Evolutionary conservation across 1,140 invertebrate species (phyloP).

Genomic region (Drosophila leontia): DNA sequence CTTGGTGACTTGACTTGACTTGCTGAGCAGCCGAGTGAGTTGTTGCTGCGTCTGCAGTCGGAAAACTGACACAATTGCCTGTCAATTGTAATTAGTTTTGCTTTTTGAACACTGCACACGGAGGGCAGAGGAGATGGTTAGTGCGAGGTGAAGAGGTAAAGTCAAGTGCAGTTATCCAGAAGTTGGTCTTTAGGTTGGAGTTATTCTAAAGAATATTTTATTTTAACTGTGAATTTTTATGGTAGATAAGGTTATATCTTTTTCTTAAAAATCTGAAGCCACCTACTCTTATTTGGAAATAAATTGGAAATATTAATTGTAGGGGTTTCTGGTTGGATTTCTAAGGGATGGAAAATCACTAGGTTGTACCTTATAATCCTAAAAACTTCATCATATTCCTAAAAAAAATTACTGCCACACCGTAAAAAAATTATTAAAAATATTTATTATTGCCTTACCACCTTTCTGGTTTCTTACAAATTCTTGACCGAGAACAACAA

Average conservation of each 20-base stretch:
- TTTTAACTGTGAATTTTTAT: not conserved
- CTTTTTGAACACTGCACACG: slow-evolving; percentile 60
- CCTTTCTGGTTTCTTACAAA: not conserved
- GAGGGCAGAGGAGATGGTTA: not conserved
- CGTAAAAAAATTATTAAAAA: not conserved
- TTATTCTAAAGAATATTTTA: not conserved
- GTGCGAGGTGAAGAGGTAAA: not conserved
- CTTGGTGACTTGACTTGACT: slow-evolving; percentile 54
- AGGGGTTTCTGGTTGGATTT: slow-evolving; percentile 6
- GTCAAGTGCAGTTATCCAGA: slow-evolving; percentile 50
- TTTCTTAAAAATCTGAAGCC: slow-evolving; percentile 14
- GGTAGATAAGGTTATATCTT: not conserved
- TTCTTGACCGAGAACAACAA: slow-evolving; percentile 1
- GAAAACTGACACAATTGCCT: slow-evolving; percentile 73
- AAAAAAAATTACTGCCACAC: not conserved
- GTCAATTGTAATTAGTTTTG: slow-evolving; percentile 84
- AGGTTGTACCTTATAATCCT: too few species aligned
- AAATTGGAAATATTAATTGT: not conserved
- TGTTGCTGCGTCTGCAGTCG: slow-evolving; percentile 13
- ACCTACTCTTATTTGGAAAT: slow-evolving; percentile 30
- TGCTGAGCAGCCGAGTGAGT: slow-evolving; percentile 36
- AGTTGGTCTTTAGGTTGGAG: slow-evolving; percentile 16
- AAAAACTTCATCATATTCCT: too few species aligned
- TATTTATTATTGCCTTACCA: not conserved
- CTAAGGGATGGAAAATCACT: not conserved